Evolutionary conservation across 2,888 invertebrate genomes (phyloP), one percentile per base, ranked within the genome.

Genomic region (Acanthosepion lycidas): DNA sequence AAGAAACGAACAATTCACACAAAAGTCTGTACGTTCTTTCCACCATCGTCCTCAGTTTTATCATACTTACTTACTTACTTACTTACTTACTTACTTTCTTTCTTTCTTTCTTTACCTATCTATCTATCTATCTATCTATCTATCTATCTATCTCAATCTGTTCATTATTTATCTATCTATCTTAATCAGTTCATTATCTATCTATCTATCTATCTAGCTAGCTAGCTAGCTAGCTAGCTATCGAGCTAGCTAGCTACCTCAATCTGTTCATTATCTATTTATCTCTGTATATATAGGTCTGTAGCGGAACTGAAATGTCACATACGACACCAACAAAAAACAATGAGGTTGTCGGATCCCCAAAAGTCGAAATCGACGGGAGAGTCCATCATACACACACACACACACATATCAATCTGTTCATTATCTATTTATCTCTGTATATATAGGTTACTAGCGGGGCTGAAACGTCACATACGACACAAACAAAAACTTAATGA

Each of bases 51-150:
- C n/a, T 49, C 23, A 26, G 6, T 6, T 92, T 2, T 5, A 18
- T 48, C 23, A 28, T 23, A n/a, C 49, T 28, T 23, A 0, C 8
- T 26, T 18, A 0, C 51, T 42, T 42, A 2, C 42, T 42, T 42
- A 26, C 26, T 33, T 28, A 49, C 92, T 23, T 1, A 49, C 92
- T 49, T 15, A 49, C 49, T 92, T 20, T 18, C 42, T 42, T 4
- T 91, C 28, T n/a, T 15, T 91, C 91, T 91, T 15, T 23, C 91
- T 28, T 15, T 91, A 33, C 1, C 33, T 42, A 42, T 26, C 91
- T 91, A 33, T 91, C 91, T 91, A 33, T 91, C 91, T 91, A 91
- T 91, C 33, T 91, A 91, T 91, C 91, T 33, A 91, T 91, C 33
- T n/a, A 91, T 33, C 91, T 55, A 55, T 33, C 33, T 33, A 33